phyloP scores from a whole-genome alignment of 2,113 vertebrate species.

The human (Homo sapiens) region GRCh38 chr1:179158501-179159000 shows the following conservation, averaged over 20 bases:
- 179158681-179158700: background rate
- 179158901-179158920: background rate
- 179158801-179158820: background rate
- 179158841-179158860: background rate
- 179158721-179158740: background rate
- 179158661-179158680: background rate
- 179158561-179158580: background rate
- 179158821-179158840: background rate
- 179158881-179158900: background rate
- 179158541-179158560: background rate
- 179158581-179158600: background rate
- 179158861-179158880: background rate
- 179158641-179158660: background rate
- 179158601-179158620: background rate
- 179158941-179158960: background rate
- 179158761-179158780: background rate
- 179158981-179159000: background rate
- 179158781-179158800: background rate
- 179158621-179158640: background rate
- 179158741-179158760: background rate
- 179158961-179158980: background rate
- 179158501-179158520: background rate
- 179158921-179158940: background rate
- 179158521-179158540: background rate
- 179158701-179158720: background rate